Evolutionary conservation across 2,888 invertebrate genomes (phyloP), one percentile per base, ranked within the genome.

Genomic region (Aporophyla lueneburgensis): DNA sequence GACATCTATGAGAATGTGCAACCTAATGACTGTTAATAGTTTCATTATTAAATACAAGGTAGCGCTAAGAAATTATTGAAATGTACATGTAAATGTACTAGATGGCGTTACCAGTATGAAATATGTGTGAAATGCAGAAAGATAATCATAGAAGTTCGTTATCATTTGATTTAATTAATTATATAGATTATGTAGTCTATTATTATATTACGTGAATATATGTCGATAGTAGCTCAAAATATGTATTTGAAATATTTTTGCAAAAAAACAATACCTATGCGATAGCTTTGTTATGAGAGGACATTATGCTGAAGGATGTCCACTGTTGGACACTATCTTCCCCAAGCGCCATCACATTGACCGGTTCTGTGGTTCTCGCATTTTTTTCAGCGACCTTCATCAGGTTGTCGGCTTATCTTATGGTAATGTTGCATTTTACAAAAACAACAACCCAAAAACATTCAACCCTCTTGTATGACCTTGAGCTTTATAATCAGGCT

Each of bases 1-100:
- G 84, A 70, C 81, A 84, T 75, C 80, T 84, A n/a, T 81, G 53
- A 40, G 19, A 24, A 33, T 33, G 0, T 24, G n/a, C 49, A 27
- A 27, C 5, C 10, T 16, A 24, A 0, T 43, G 1, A 9, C 0
- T n/a, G n/a, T n/a, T 24, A 24, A 14, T 61, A 6, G 21, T 81
- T 81, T 58, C 0, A 3, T 0, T 43, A 40, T 21, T 16, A 5
- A 9, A 12, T n/a, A 51, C 12, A 27, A 81, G 81, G 53, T 81
- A 65, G 80, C 58, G 68, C 54, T 53, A 16, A 19, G 0, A 53
- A 24, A 0, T 58, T 71, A 21, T 21, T 40, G 0, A 19, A 49
- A 16, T 1, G 0, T 12, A 6, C 1, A 33, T 33, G 3, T 33
- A 33, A 33, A 33, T 33, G 33, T 12, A 51, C n/a, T 65, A 83